phyloP scores from a whole-genome alignment of 1,140 invertebrate species.

The Trypoxylus dichotomus region DNA sequence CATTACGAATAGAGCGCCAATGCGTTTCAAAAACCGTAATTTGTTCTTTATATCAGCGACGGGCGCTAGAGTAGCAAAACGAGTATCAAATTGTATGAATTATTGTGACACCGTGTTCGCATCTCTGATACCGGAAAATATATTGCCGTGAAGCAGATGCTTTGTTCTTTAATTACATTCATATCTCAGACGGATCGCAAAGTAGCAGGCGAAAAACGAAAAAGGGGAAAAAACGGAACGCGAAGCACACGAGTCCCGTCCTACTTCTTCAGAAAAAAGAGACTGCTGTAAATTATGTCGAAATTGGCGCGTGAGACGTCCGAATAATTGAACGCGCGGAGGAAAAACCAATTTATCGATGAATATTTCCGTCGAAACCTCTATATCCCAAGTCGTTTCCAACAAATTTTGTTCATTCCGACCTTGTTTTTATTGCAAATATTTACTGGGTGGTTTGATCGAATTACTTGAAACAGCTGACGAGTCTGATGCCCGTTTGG shows the following conservation, averaged over 20 bases:
- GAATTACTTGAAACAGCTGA: not conserved
- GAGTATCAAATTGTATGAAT: not conserved
- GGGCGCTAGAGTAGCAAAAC: not conserved
- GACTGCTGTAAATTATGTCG: not conserved
- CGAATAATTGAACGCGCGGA: not conserved
- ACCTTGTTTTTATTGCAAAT: conserved; percentile 17
- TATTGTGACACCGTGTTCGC: not conserved
- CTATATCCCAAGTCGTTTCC: not conserved
- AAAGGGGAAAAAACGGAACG: not conserved
- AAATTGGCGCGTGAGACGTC: not conserved
- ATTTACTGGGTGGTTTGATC: conserved; percentile 11
- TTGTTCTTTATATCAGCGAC: not conserved
- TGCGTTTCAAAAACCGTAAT: not conserved
- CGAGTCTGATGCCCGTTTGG: not conserved
- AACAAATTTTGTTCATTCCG: not conserved
- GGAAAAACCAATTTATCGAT: not conserved
- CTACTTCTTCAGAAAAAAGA: not conserved
- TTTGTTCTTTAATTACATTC: conserved; percentile 14
- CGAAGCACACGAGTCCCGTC: not conserved
- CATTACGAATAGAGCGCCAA: not conserved
- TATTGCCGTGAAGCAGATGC: not conserved
- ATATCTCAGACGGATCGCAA: not conserved
- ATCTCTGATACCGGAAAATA: not conserved
- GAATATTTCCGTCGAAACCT: not conserved
- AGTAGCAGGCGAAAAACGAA: not conserved